phyloP scores from a whole-genome alignment of 2,888 invertebrate species.

The Torymus texanus region DNA sequence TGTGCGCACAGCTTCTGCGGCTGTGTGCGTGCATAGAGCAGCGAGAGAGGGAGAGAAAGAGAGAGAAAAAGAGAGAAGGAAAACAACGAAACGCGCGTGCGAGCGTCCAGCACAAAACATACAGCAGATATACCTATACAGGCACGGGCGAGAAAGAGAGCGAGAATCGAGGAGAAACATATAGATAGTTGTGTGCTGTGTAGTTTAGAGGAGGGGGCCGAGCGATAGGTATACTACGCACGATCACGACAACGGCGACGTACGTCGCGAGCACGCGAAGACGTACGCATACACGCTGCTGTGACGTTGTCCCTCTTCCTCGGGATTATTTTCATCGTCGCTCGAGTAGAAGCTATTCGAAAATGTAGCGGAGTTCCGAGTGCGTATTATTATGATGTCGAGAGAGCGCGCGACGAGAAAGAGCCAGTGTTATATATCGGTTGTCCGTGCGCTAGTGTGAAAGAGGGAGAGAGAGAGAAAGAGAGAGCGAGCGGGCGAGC shows the following conservation, averaged over 20 bases:
- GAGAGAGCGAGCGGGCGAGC: neutral
- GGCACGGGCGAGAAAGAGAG: too few species aligned
- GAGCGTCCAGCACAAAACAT: too few species aligned
- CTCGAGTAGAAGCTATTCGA: neutral
- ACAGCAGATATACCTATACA: neutral
- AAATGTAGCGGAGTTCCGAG: conserved; percentile 35
- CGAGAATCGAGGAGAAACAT: too few species aligned
- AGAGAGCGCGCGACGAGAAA: too few species aligned
- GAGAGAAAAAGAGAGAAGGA: neutral
- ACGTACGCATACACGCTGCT: neutral
- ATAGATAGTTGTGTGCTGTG: too few species aligned
- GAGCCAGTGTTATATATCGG: too few species aligned
- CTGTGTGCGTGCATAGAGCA: neutral
- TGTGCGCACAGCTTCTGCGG: conserved; percentile 2
- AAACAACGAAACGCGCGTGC: neutral
- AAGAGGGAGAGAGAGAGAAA: conserved; percentile 9
- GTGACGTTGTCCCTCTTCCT: neutral
- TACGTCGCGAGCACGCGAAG: neutral
- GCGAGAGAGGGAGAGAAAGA: too few species aligned
- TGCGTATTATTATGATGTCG: neutral
- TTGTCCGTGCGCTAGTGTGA: neutral
- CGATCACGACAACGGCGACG: too few species aligned
- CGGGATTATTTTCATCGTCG: conserved; percentile 27
- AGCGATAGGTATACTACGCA: too few species aligned
- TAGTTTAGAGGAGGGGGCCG: too few species aligned